Evolutionary conservation across 1,140 invertebrate species (phyloP).

Genomic region (Rhyacophila brunnea): DNA sequence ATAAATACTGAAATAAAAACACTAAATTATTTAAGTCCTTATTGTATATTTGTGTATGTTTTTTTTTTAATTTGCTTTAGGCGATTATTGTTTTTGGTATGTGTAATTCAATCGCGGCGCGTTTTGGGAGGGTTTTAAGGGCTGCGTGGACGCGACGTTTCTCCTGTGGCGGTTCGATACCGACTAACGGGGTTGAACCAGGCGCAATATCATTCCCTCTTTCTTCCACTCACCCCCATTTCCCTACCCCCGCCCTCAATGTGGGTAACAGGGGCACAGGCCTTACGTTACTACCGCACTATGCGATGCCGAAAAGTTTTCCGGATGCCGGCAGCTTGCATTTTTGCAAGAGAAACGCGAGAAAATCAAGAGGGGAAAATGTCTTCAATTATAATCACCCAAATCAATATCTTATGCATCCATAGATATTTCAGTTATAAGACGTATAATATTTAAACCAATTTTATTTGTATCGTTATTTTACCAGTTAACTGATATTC

Average conservation of each 20-base stretch:
- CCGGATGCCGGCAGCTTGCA: neutral
- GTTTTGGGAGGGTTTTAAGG: neutral
- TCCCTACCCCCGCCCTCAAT: neutral
- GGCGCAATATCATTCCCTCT: constrained; percentile 2
- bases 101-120: neutral
- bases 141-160: neutral
- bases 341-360: too few relatives aligned
- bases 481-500: too few relatives aligned
- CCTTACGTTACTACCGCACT: neutral
- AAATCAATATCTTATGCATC: too few relatives aligned
- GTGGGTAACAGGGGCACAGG: constrained; percentile 10
- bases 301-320: neutral
- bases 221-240: neutral
- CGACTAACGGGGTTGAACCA: constrained; percentile 20
- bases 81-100: neutral
- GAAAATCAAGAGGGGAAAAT: too few relatives aligned
- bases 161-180: constrained; percentile 22
- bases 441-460: too few relatives aligned
- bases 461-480: too few relatives aligned
- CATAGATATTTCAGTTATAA: too few relatives aligned
- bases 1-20: too few relatives aligned
- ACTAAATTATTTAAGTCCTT: too few relatives aligned
- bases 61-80: too few relatives aligned
- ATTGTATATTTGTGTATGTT: too few relatives aligned
- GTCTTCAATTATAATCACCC: too few relatives aligned